Percentiles rank a stretch among this genome's conserved stretches.
These are phyloP conservation scores for human (Homo sapiens) DNA, from an alignment of 2,113 vertebrate genomes.

Conservation along the genomic window GRCh38 chr11:112635501-112636000, in stretches of 20 bases:
- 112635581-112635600: neutral
- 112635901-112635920: neutral
- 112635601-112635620: neutral
- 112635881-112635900: neutral
- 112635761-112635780: neutral
- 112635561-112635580: neutral
- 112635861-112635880: neutral
- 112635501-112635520: constrained; percentile 33
- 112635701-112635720: neutral
- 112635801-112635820: neutral
- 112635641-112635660: neutral
- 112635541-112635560: neutral
- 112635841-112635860: neutral
- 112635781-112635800: neutral
- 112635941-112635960: neutral
- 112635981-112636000: neutral
- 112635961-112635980: neutral
- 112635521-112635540: neutral
- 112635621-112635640: neutral
- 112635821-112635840: neutral
- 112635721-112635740: neutral
- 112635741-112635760: neutral
- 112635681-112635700: neutral
- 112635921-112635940: neutral
- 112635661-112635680: neutral